A percentile compares a stretch with the other conserved stretches of the same genome.
phyloP scores from a whole-genome alignment of 2,113 vertebrate genomes.

The Lycaon pictus region DNA sequence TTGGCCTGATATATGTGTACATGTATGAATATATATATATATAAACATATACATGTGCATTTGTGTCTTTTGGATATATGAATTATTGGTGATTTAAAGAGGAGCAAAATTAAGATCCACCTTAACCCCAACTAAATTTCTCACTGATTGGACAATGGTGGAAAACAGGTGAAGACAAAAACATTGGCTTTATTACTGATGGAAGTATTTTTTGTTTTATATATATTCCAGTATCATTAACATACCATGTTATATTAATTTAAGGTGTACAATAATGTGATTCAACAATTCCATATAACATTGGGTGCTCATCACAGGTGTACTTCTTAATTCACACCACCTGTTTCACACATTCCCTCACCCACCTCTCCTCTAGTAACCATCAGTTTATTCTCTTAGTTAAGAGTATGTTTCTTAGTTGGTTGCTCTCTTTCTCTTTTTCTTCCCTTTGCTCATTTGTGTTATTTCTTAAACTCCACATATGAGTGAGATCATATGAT shows the following conservation, averaged over 20 bases:
- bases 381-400: not conserved
- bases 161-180: not conserved
- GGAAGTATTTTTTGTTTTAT: not conserved
- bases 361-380: not conserved
- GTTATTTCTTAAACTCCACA: not conserved
- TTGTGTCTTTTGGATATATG: not conserved
- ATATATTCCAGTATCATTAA: not conserved
- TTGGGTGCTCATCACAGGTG: not conserved
- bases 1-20: not conserved
- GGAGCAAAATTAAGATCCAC: not conserved
- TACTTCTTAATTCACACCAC: not conserved
- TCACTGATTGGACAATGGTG: not conserved
- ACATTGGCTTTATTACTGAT: not conserved
- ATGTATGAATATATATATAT: not conserved
- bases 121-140: not conserved
- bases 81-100: not conserved
- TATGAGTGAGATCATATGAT: not conserved
- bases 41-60: not conserved
- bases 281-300: not conserved
- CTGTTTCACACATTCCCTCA: not conserved
- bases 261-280: not conserved
- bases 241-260: not conserved
- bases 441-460: not conserved
- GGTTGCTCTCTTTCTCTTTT: not conserved
- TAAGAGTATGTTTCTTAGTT: not conserved